Evolutionary conservation across 2,888 invertebrate species (phyloP).

Genomic region (Euproctis similis): DNA sequence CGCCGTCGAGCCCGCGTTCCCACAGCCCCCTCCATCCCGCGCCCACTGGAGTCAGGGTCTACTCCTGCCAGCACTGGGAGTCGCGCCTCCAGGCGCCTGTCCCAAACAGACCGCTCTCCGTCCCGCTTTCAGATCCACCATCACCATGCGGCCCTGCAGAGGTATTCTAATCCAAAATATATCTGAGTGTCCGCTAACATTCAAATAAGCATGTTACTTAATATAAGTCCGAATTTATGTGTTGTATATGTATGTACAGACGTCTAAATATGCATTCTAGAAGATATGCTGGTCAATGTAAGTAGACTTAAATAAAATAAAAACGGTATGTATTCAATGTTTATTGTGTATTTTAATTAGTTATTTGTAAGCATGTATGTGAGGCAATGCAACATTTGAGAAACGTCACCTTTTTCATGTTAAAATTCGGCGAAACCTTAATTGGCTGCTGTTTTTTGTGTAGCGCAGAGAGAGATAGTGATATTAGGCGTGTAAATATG

Average conservation of each 20-base stretch:
- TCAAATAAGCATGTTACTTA: slow-evolving; percentile 34
- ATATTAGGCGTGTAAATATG: slow-evolving; percentile 30
- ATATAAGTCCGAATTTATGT: slow-evolving; percentile 21
- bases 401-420: slow-evolving; percentile 29
- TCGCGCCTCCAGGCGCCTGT: slow-evolving; percentile 70
- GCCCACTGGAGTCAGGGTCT: slow-evolving; percentile 74
- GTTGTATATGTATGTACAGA: slow-evolving; percentile 26
- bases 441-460: slow-evolving; percentile 28
- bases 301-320: slow-evolving; percentile 16
- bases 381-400: slow-evolving; percentile 59
- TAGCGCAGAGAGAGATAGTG: too few species aligned
- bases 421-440: slow-evolving; percentile 12
- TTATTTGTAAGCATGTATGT: slow-evolving; percentile 47
- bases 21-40: slow-evolving; percentile 72
- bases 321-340: slow-evolving; percentile 37
- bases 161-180: slow-evolving; percentile 38
- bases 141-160: slow-evolving; percentile 68
- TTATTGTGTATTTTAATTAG: slow-evolving; percentile 26
- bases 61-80: slow-evolving; percentile 78
- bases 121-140: slow-evolving; percentile 61
- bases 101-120: slow-evolving; percentile 67
- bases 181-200: slow-evolving; percentile 25
- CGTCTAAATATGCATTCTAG: slow-evolving; percentile 18
- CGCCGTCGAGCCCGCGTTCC: slow-evolving; percentile 70
- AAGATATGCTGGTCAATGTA: slow-evolving; percentile 18